These are phyloP conservation scores for Lepas anatifera DNA, from an alignment of 2,888 invertebrate species.

Conservation along the genomic window DNA sequence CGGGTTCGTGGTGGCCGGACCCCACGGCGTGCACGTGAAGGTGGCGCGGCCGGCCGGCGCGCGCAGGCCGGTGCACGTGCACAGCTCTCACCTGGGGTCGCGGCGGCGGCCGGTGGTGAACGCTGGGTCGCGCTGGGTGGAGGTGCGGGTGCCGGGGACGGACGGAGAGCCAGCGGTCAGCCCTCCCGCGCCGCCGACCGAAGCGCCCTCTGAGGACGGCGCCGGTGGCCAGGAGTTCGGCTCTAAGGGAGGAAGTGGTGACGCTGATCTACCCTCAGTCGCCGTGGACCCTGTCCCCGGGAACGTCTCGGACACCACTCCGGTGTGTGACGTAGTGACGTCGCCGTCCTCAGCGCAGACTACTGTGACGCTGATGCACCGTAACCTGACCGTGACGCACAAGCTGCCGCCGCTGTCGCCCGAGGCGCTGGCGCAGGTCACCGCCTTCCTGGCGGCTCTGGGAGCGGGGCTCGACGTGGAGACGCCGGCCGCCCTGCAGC, in stretches of 20 bases:
- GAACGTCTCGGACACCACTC: background rate
- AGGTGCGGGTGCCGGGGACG: background rate
- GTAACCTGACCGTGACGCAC: background rate
- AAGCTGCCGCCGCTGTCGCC: background rate
- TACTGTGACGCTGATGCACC: background rate
- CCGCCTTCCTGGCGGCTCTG: background rate
- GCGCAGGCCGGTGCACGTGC: background rate
- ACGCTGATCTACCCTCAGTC: background rate
- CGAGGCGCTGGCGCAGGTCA: conserved; percentile 1
- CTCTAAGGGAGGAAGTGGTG: background rate
- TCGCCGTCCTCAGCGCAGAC: background rate
- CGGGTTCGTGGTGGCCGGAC: conserved; percentile 5
- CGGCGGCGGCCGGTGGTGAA: background rate
- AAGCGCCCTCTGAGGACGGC: background rate
- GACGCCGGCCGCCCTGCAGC: background rate
- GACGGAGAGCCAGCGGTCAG: background rate
- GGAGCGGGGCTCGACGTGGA: background rate
- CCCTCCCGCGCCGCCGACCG: background rate
- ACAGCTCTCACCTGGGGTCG: background rate
- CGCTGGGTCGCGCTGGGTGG: background rate
- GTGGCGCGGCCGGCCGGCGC: background rate
- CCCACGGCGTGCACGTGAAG: conserved; percentile 3
- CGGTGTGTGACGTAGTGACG: background rate
- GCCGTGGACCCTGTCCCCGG: background rate
- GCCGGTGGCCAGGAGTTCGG: background rate